Conservation (phyloP, 2,113 vertebrate genomes). For the Natator depressus region DNA sequence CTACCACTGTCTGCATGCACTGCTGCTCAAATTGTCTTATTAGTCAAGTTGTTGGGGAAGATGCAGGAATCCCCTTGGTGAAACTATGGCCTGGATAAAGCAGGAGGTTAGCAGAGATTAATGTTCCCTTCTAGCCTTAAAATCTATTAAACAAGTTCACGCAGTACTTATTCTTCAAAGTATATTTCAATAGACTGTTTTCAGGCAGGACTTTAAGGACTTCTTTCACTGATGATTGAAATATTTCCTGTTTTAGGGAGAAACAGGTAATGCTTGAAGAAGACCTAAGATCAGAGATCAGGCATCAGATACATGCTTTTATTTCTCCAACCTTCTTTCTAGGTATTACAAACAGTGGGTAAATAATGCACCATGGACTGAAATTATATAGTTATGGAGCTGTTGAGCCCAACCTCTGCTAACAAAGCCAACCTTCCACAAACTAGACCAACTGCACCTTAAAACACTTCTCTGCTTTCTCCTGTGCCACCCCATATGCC, state of each 20-base stretch:
- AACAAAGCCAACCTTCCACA: background rate
- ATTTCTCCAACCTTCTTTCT: background rate
- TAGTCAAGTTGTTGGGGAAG: background rate
- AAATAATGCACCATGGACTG: background rate
- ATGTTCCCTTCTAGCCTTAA: background rate
- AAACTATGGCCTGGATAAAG: background rate
- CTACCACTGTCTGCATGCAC: background rate
- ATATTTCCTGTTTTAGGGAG: background rate
- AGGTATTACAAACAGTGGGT: background rate
- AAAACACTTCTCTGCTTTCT: accelerated
- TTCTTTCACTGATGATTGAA: accelerated
- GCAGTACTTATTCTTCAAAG: background rate
- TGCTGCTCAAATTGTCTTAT: background rate
- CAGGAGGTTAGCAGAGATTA: constrained; percentile 12
- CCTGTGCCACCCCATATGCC: accelerated
- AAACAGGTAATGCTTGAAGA: background rate
- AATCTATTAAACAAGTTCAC: background rate
- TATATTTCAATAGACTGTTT: background rate
- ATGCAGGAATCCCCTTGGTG: background rate
- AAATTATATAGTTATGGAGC: background rate
- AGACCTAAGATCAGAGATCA: background rate
- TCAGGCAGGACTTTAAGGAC: background rate
- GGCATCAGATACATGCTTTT: background rate
- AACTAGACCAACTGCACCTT: background rate
- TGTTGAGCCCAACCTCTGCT: accelerated